phyloP scores from a whole-genome alignment of 2,113 vertebrate species.

The Rallus limicola region DNA sequence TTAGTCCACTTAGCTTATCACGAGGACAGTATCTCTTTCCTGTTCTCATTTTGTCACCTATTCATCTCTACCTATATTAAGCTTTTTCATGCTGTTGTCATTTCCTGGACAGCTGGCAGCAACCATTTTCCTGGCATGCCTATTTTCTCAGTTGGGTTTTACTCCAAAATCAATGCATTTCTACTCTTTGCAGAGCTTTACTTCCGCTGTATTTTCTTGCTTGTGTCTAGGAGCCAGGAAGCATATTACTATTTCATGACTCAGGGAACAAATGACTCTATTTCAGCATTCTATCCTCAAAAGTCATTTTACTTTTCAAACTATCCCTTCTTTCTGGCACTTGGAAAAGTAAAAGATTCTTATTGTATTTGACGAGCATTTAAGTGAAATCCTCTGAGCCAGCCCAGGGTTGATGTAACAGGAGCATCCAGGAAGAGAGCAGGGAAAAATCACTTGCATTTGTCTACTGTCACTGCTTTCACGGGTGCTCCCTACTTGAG shows the following conservation, averaged over 20 bases:
- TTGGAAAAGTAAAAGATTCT: not conserved
- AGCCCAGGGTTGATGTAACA: not conserved
- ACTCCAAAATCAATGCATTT: not conserved
- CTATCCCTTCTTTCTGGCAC: not conserved
- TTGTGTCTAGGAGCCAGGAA: constrained; percentile 11
- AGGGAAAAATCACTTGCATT: not conserved
- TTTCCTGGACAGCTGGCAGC: constrained; percentile 31
- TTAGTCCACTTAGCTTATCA: not conserved
- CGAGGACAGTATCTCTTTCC: not conserved
- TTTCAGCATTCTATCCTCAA: not conserved
- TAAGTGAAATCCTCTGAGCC: not conserved
- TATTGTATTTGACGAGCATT: not conserved
- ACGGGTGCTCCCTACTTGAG: not conserved
- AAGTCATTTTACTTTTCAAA: not conserved
- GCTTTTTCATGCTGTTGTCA: constrained; percentile 2
- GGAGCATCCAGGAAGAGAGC: not conserved
- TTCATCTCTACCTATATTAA: constrained; percentile 10
- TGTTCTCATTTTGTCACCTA: not conserved
- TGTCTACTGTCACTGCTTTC: not conserved
- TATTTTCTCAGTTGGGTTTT: constrained; percentile 29
- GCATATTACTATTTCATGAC: constrained; percentile 11
- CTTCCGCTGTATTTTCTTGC: constrained; percentile 7
- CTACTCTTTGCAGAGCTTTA: not conserved
- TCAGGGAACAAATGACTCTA: not conserved
- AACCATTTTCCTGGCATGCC: constrained; percentile 21